phyloP scores from a whole-genome alignment of 2,113 vertebrate genomes.

The Dascyllus trimaculatus region DNA sequence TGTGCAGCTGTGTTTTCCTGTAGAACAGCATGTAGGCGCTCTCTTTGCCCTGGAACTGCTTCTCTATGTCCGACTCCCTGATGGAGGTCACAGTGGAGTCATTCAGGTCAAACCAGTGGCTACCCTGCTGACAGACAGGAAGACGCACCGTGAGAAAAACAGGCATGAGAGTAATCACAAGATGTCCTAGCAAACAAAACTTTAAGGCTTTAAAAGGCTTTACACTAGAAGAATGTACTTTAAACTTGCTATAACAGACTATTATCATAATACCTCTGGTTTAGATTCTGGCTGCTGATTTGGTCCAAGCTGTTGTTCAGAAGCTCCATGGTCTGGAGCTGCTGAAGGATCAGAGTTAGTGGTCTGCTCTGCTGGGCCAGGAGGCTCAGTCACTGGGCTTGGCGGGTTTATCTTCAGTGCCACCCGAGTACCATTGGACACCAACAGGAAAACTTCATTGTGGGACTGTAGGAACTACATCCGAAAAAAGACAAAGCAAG shows the following conservation, averaged over 20 bases:
- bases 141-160: constrained; percentile 48
- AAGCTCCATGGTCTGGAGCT: constrained; percentile 5
- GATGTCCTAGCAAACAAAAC: not conserved
- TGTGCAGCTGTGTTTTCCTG: constrained; percentile 88
- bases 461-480: constrained; percentile 92
- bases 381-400: constrained; percentile 41
- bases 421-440: constrained; percentile 86
- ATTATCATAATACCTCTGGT: constrained; percentile 52
- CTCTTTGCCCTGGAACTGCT: constrained; percentile 97
- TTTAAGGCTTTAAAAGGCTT: not conserved
- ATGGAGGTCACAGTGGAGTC: constrained; percentile 93
- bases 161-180: constrained; percentile 28
- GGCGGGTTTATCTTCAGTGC: constrained; percentile 79
- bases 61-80: constrained; percentile 90
- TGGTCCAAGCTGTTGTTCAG: constrained; percentile 32
- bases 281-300: constrained; percentile 43
- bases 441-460: constrained; percentile 89
- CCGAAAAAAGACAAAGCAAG: not conserved
- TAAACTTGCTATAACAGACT: not conserved
- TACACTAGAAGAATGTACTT: not conserved
- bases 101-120: constrained; percentile 97
- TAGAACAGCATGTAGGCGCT: constrained; percentile 99
- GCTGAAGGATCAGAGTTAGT: constrained; percentile 15
- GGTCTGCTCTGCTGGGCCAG: constrained; percentile 42
- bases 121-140: constrained; percentile 67